phyloP scores from a whole-genome alignment of 2,797 vertebrate genomes.

The Carduelis carduelis region DNA sequence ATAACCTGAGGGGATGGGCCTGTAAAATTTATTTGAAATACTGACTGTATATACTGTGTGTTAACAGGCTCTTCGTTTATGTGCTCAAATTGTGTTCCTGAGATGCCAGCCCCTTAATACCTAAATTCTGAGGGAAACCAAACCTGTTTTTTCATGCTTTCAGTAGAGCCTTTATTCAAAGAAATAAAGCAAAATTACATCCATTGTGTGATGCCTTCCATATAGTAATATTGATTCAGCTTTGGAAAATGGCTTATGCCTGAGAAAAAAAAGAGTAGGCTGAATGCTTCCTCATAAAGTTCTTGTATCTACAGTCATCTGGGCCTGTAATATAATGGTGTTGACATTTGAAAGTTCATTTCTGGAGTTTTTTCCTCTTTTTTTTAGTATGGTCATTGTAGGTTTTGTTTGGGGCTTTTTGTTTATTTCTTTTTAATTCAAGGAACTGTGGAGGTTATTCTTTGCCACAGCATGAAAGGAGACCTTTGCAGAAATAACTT shows the following conservation, averaged over 20 bases:
- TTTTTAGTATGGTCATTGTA: neutral
- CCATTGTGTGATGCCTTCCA: neutral
- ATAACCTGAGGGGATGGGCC: neutral
- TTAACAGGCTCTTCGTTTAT: neutral
- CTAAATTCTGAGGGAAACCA: neutral
- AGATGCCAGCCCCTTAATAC: neutral
- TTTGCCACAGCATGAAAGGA: neutral
- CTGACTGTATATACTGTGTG: neutral
- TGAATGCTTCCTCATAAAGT: neutral
- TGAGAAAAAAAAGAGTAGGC: neutral
- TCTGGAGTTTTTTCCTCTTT: fast-evolving
- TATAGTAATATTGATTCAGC: neutral
- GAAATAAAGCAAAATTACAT: neutral
- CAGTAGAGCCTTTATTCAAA: neutral
- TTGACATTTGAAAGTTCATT: neutral
- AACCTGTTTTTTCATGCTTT: neutral
- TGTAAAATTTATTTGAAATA: neutral
- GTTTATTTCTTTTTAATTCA: neutral
- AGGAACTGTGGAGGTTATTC: neutral
- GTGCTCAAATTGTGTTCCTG: neutral
- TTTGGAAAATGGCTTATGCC: neutral
- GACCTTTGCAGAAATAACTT: neutral
- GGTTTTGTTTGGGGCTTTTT: neutral
- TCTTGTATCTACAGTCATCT: neutral
- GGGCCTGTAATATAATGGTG: neutral